Conservation (phyloP, 1,140 invertebrate species). For the Venustaconcha ellipsiformis region DNA sequence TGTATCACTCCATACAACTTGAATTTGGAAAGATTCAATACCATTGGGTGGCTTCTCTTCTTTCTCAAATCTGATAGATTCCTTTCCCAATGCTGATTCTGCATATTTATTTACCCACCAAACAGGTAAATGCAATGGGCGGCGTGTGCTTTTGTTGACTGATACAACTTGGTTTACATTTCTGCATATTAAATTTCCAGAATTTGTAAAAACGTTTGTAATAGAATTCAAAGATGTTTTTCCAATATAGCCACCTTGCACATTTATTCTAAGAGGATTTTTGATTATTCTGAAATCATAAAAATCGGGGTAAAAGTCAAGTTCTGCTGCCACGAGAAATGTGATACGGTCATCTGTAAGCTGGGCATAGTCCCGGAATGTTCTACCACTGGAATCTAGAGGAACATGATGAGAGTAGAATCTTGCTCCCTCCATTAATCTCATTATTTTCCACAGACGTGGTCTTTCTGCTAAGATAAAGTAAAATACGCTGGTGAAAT, state of each 20-base stretch:
- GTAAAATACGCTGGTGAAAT: too few species aligned
- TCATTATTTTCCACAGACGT: constrained; percentile 42
- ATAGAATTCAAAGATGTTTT: constrained; percentile 38
- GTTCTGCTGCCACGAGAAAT: constrained; percentile 33
- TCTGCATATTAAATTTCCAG: constrained; percentile 17
- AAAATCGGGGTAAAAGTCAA: constrained; percentile 15
- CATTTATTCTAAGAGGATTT: constrained; percentile 19
- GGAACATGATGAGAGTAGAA: constrained; percentile 36
- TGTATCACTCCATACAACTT: constrained; percentile 39
- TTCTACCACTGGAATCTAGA: constrained; percentile 34
- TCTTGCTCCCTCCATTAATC: constrained; percentile 27
- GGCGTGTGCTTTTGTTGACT: constrained; percentile 33
- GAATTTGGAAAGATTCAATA: constrained; percentile 7
- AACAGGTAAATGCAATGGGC: constrained; percentile 37
- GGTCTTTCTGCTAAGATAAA: too few species aligned
- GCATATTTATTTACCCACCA: constrained; percentile 50
- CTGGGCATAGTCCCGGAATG: constrained; percentile 40
- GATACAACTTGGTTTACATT: constrained; percentile 43
- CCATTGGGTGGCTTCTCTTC: constrained; percentile 22
- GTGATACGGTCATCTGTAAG: constrained; percentile 37
- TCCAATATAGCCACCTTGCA: constrained; percentile 34
- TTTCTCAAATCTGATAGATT: constrained; percentile 35
- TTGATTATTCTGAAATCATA: constrained; percentile 23
- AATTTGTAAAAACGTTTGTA: constrained; percentile 16
- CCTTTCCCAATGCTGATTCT: constrained; percentile 18